phyloP scores from a whole-genome alignment of 2,113 vertebrate species.

The Madoqua kirkii region DNA sequence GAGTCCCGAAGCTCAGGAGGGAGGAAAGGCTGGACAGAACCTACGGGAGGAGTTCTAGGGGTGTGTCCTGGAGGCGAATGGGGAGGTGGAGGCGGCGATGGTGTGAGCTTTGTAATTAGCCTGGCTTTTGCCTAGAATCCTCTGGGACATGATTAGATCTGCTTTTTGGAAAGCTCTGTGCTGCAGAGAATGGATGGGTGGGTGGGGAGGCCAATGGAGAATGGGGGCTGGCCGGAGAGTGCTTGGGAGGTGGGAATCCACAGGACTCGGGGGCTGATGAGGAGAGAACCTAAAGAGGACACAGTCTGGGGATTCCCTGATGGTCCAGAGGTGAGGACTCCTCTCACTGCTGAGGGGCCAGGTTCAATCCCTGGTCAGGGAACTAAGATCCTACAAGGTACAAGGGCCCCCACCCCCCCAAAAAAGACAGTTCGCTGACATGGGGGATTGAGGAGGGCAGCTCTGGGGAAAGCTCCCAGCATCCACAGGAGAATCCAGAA shows the following conservation, averaged over 20 bases:
- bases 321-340: background rate
- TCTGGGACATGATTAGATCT: background rate
- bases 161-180: background rate
- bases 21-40: background rate
- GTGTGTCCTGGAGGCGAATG: background rate
- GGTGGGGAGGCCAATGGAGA: background rate
- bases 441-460: background rate
- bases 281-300: background rate
- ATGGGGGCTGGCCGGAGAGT: fast-evolving
- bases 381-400: background rate
- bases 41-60: background rate
- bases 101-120: no score
- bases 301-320: background rate
- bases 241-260: background rate
- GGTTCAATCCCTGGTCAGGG: background rate
- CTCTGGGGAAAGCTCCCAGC: background rate
- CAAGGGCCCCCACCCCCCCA: background rate
- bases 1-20: background rate
- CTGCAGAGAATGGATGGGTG: background rate
- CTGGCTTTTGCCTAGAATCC: background rate
- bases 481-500: background rate
- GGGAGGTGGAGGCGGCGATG: background rate
- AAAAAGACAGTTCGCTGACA: background rate
- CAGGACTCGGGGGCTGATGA: background rate
- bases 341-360: background rate